Evolutionary conservation across 2,797 vertebrate species (phyloP), one percentile per base, ranked within the genome.

Genomic region (Poecilia wingei): DNA sequence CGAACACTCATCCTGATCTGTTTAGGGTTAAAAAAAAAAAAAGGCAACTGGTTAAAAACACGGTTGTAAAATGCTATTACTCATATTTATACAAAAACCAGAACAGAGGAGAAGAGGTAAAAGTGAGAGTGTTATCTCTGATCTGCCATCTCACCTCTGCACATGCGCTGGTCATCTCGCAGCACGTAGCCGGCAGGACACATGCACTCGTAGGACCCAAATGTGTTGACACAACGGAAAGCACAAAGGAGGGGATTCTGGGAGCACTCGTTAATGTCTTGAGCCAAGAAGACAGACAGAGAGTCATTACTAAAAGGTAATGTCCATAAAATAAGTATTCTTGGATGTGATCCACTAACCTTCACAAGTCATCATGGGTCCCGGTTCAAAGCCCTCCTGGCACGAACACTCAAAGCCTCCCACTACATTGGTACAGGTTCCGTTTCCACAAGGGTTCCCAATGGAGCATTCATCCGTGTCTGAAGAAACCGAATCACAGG

Each of bases 211-310:
- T 99, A 98, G 81, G 97, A 97, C 66, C 98, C 98, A 1, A 97
- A 96, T 0, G 97, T 97, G 95, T 99, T 99, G 87, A 96, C 96
- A 81, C 98, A 99, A 61, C 98, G 97, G 96, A 99, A 99, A 59
- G 98, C 98, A 0, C 98, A 99, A 80, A 98, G 97, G 88, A 98
- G 93, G 0, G 98, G 98, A 86, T 99, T 98, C 91, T 96, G 92
- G 16, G 96, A 90, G 6, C 98, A 99, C 89, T 99, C 98, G 0
- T 99, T 97, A 71, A 99, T 95, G 82, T 99, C 98, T 99, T 77
- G 28, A 85, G 41, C n/a, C 10, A 76, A 43, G 12, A 79, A 75
- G 25, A 74, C 31, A 69, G 36, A 61, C 2, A 45, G 10, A 4
- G 39, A 7, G 22, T 7, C 74, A 55, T 81, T 36, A 4, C 66